Conservation (phyloP, 2,797 vertebrate species). For the Gallirallus australis region DNA sequence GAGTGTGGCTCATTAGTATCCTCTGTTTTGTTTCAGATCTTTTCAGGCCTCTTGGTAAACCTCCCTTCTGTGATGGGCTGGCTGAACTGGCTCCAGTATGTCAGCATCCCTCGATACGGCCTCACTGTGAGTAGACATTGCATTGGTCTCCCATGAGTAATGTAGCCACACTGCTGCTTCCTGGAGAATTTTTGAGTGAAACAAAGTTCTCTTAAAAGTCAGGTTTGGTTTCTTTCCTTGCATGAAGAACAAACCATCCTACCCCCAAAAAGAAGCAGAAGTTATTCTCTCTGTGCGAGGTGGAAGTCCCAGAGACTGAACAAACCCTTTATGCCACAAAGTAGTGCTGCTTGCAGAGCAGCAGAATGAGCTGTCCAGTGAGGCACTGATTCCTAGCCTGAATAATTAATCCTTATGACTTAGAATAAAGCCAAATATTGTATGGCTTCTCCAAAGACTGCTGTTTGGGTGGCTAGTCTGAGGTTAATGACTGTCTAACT, state of each 20-base stretch:
- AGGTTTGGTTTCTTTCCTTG: not conserved
- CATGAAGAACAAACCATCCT: not conserved
- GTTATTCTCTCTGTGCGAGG: not conserved
- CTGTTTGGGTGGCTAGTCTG: not conserved
- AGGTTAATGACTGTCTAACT: not conserved
- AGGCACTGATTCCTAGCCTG: not conserved
- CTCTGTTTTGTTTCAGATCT: slow-evolving; percentile 60
- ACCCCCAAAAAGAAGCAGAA: not conserved
- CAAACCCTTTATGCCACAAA: not conserved
- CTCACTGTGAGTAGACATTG: slow-evolving; percentile 66
- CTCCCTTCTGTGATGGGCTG: slow-evolving; percentile 71
- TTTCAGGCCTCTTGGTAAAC: slow-evolving; percentile 75
- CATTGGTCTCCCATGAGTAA: not conserved
- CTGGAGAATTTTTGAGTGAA: not conserved
- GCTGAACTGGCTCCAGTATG: slow-evolving; percentile 75
- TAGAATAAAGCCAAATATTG: not conserved
- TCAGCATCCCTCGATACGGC: slow-evolving; percentile 72
- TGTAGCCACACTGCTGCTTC: not conserved
- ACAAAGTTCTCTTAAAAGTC: not conserved
- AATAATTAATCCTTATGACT: not conserved
- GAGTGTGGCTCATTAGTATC: not conserved
- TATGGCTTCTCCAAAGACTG: not conserved
- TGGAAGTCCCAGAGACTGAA: not conserved
- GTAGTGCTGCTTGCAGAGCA: not conserved
- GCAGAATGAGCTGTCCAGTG: not conserved